Evolutionary conservation across 37 sponge, comb jelly and placozoan species (phyloP), one percentile per base, ranked within the genome.

Genomic region (Lycopodina hypogea): DNA sequence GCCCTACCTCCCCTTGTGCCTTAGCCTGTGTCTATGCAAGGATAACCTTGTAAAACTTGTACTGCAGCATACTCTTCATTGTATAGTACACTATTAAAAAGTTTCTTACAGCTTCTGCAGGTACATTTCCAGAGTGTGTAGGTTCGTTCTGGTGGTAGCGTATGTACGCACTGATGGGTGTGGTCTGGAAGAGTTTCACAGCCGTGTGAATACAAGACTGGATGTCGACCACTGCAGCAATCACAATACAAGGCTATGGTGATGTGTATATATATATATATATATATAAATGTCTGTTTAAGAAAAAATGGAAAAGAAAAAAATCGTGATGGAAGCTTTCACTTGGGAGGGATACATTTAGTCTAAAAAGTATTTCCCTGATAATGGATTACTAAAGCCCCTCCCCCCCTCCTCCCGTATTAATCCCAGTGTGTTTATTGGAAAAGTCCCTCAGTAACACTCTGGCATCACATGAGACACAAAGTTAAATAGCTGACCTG

Each of bases 171-270:
- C 93, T 94, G 29, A 83, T 75, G n/a, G 93, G 95, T 32, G 93
- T 91, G 62, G 63, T 59, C 38, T 71, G 86, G 51, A 56, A 86
- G 34, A 88, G 28, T 24, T 61, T 56, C 3, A 82, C 71, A 3
- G 95, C 78, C 22, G 88, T 93, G 9, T 78, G 56, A 22, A 94
- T 75, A 61, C 95, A 94, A 29, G 21, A 22, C 75, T 92, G 90
- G 24, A 94, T 94, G 73, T 94, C 94, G 34, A 94, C 69, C 26
- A 92, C 95, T 94, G 68, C 14, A 68, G 48, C 48, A 45, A 45
- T 9, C 4, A 45, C 35, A 42, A 28, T 53, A 74, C 33, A 30
- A 42, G n/a, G 57, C 23, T 2, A 29, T 22, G 1, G 64, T 33
- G 42, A 77, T 32, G 24, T 34, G 14, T 57, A 14, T 56, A 32